Conservation (phyloP, 2,797 vertebrate genomes). For the Momotus momota region DNA sequence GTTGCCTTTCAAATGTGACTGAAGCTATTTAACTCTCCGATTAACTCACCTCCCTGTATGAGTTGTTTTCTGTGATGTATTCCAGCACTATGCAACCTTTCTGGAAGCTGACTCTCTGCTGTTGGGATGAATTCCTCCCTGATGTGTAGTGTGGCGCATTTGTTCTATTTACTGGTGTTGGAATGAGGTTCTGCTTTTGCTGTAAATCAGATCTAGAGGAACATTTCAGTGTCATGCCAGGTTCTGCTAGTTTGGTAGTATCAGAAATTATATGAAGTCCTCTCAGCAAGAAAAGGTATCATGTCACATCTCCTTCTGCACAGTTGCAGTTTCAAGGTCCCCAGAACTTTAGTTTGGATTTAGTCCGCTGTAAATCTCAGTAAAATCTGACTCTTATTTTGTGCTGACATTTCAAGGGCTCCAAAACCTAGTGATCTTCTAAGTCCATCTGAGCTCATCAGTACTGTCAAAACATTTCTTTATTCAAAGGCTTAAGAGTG, state of each 20-base stretch:
- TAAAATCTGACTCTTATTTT: background rate
- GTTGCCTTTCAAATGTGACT: conserved; percentile 55
- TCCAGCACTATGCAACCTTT: conserved; percentile 5
- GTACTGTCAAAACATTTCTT: conserved; percentile 3
- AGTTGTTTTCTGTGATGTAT: conserved; percentile 57
- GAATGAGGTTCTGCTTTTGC: conserved; percentile 9
- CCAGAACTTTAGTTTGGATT: background rate
- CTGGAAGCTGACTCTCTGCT: background rate
- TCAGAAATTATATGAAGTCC: background rate
- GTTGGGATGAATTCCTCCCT: conserved; percentile 36
- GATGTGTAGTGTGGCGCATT: background rate
- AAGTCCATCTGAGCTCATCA: background rate
- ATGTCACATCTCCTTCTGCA: background rate
- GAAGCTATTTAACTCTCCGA: conserved; percentile 51
- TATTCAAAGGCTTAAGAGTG: conserved; percentile 8
- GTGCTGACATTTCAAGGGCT: conserved; percentile 28
- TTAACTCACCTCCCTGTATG: conserved; percentile 3
- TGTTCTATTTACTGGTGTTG: conserved; percentile 20
- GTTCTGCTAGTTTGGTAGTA: background rate
- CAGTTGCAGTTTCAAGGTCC: background rate
- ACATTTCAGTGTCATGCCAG: conserved; percentile 21
- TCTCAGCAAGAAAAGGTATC: background rate
- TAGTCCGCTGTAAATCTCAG: background rate
- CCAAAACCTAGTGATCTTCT: background rate
- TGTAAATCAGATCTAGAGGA: conserved; percentile 35